Percentiles rank a stretch among this genome's conserved stretches.
Evolutionary conservation across 2,888 invertebrate species (phyloP).

Genomic region (Pollenia labialis): DNA sequence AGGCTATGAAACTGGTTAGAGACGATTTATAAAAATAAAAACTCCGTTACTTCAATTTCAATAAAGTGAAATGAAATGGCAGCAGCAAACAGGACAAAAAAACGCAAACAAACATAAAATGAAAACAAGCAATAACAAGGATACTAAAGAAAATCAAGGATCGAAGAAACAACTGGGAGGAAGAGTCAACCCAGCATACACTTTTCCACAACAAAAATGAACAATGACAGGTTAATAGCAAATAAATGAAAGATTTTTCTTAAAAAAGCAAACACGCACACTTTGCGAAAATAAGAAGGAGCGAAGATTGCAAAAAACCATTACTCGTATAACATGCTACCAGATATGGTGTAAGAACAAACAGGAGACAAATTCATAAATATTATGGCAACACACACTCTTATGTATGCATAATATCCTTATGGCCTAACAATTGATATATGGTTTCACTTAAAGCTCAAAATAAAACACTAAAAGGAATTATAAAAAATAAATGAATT

Average conservation of each 20-base stretch:
- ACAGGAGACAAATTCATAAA: conserved; percentile 64
- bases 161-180: conserved; percentile 1
- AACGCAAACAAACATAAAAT: conserved; percentile 45
- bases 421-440: conserved; percentile 81
- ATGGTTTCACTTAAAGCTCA: conserved; percentile 79
- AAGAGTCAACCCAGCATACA: conserved; percentile 28
- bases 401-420: conserved; percentile 74
- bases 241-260: conserved; percentile 80
- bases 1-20: conserved; percentile 25
- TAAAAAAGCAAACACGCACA: not conserved
- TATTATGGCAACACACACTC: conserved; percentile 53
- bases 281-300: conserved; percentile 31
- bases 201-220: conserved; percentile 79
- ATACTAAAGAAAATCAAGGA: conserved; percentile 1
- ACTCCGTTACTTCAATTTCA: conserved; percentile 63
- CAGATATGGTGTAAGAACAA: conserved; percentile 34
- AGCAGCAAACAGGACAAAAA: conserved; percentile 39
- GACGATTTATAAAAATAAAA: conserved; percentile 60
- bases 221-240: conserved; percentile 84
- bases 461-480: conserved; percentile 73
- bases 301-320: conserved; percentile 18
- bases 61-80: conserved; percentile 61
- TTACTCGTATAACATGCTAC: conserved; percentile 1
- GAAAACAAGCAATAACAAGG: conserved; percentile 74
- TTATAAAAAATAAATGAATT: conserved; percentile 10